Conservation (phyloP, 1,140 invertebrate genomes). For the Drosophila kepulauana region DNA sequence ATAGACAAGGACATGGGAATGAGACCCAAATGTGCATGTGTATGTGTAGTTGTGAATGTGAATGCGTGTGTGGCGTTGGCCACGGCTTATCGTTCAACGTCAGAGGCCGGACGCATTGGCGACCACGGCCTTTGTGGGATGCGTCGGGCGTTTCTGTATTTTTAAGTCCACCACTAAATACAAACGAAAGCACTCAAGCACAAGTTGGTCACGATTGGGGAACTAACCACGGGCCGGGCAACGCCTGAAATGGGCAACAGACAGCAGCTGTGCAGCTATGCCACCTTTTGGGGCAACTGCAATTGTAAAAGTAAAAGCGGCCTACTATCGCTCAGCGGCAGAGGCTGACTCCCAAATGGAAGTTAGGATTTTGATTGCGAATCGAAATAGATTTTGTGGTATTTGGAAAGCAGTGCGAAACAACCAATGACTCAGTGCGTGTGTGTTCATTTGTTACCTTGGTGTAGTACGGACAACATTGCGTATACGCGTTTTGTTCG, state of each 20-base stretch:
- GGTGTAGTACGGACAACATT: constrained; percentile 66
- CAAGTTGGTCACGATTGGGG: constrained; percentile 80
- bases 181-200: constrained; percentile 84
- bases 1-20: constrained; percentile 42
- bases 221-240: constrained; percentile 49
- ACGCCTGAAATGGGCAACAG: constrained; percentile 22
- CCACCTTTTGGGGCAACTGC: constrained; percentile 27
- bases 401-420: constrained; percentile 80
- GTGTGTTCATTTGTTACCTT: constrained; percentile 76
- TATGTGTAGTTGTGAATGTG: constrained; percentile 13
- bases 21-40: not conserved
- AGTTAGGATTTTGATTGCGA: constrained; percentile 84
- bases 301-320: constrained; percentile 43
- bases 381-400: constrained; percentile 84
- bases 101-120: constrained; percentile 69
- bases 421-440: constrained; percentile 46
- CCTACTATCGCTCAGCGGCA: constrained; percentile 24
- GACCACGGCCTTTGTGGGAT: constrained; percentile 74
- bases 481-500: constrained; percentile 81
- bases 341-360: constrained; percentile 64
- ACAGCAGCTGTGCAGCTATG: constrained; percentile 22
- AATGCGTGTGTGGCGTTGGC: constrained; percentile 27
- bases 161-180: constrained; percentile 85
- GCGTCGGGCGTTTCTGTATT: constrained; percentile 68
- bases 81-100: constrained; percentile 73